Conservation (phyloP, 2,888 invertebrate species). For the Eupeodes luniger region DNA sequence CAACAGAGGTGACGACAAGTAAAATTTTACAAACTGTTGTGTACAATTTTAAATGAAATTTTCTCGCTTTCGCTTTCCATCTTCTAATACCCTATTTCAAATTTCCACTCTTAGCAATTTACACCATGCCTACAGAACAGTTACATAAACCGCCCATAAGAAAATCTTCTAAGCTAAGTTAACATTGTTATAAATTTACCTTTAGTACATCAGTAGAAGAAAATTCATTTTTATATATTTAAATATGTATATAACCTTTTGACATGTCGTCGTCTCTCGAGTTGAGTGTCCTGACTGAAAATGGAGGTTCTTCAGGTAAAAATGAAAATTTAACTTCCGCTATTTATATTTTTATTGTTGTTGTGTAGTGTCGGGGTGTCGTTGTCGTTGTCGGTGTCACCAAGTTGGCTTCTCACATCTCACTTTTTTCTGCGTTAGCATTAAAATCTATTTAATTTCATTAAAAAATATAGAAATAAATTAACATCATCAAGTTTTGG, state of each 20-base stretch:
- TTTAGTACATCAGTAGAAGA: background rate
- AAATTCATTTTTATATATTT: constrained; percentile 32
- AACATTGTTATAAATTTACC: constrained; percentile 28
- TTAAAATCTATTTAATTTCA: constrained; percentile 61
- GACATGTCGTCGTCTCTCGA: constrained; percentile 1
- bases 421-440: background rate
- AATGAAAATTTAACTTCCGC: constrained; percentile 11
- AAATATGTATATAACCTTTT: constrained; percentile 25
- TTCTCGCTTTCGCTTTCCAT: background rate
- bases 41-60: constrained; percentile 22
- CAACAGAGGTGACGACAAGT: constrained; percentile 43
- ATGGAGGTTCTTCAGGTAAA: background rate
- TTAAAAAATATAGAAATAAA: constrained; percentile 32
- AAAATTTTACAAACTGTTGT: constrained; percentile 17
- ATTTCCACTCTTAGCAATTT: background rate
- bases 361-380: background rate
- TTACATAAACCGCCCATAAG: background rate
- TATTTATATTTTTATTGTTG: background rate
- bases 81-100: background rate
- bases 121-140: background rate
- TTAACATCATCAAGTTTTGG: constrained; percentile 2
- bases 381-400: background rate
- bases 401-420: background rate
- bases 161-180: constrained; percentile 40
- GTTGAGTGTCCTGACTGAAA: background rate